Evolutionary conservation across 92 coral and sea anemone genomes (phyloP).

Genomic region (Actinostola sp.): DNA sequence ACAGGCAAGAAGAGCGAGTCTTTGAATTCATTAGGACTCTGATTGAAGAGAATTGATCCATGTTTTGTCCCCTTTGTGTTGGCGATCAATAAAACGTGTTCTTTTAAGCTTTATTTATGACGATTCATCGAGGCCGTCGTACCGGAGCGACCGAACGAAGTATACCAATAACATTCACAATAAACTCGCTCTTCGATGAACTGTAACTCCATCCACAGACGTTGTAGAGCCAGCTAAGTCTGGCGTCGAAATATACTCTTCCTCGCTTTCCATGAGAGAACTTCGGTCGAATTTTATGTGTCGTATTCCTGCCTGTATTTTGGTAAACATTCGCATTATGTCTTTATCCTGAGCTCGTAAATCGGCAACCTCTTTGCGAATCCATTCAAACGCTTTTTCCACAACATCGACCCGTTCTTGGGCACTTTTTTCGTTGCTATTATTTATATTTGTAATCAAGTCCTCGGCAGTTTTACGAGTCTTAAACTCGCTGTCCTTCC

Average conservation of each 20-base stretch:
- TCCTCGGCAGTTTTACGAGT: constrained; percentile 64
- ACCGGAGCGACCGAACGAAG: too few relatives aligned
- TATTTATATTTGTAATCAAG: constrained; percentile 53
- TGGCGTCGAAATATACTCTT: constrained; percentile 35
- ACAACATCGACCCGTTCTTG: constrained; percentile 70
- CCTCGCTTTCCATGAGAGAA: constrained; percentile 29
- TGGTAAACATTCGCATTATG: constrained; percentile 83
- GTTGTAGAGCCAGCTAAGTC: constrained; percentile 23
- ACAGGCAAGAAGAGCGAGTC: neutral
- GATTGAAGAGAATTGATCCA: constrained; percentile 1
- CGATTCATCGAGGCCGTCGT: neutral
- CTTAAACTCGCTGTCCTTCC: constrained; percentile 34
- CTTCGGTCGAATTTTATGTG: constrained; percentile 68
- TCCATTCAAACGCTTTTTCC: constrained; percentile 83
- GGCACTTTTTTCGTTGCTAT: constrained; percentile 64
- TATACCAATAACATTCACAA: neutral
- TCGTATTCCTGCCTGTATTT: constrained; percentile 87
- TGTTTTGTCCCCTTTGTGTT: neutral
- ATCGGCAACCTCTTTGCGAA: constrained; percentile 77
- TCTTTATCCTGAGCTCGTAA: constrained; percentile 89
- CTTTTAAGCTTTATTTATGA: neutral
- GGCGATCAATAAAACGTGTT: neutral
- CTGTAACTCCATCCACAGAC: neutral
- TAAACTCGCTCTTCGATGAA: constrained; percentile 39
- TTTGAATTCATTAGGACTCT: neutral